Conservation (phyloP, 2,888 invertebrate genomes). For the Tanypteryx hageni region DNA sequence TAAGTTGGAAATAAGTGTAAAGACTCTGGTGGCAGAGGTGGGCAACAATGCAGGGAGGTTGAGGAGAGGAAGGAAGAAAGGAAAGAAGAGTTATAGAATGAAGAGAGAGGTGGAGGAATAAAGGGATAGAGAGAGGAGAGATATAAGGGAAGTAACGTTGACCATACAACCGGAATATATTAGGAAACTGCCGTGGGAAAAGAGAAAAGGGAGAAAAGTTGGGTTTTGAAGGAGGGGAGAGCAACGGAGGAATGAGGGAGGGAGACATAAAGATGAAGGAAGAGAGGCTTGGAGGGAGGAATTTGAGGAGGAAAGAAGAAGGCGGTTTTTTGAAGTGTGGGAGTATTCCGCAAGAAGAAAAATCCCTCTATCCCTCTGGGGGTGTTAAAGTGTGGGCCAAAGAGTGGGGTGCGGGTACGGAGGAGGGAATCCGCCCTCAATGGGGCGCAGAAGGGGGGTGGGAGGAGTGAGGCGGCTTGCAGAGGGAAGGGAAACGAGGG, state of each 20-base stretch:
- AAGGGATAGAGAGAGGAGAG: neutral
- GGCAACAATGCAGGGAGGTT: neutral
- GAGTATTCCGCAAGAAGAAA: neutral
- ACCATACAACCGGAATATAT: neutral
- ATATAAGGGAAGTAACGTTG: neutral
- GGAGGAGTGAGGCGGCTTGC: too few species aligned
- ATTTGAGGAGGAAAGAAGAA: neutral
- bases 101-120: neutral
- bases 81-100: neutral
- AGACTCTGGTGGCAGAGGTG: neutral
- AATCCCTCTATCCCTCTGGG: too few species aligned
- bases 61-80: neutral
- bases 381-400: neutral
- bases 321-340: neutral
- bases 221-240: neutral
- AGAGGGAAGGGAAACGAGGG: neutral
- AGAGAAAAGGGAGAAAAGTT: slow-evolving; percentile 10
- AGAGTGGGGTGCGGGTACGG: neutral
- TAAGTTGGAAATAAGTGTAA: neutral
- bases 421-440: neutral
- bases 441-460: neutral
- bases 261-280: neutral
- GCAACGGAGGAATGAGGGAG: neutral
- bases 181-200: slow-evolving; percentile 26
- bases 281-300: neutral